Conservation (phyloP, 2,113 vertebrate genomes). For the Hylia prasina region DNA sequence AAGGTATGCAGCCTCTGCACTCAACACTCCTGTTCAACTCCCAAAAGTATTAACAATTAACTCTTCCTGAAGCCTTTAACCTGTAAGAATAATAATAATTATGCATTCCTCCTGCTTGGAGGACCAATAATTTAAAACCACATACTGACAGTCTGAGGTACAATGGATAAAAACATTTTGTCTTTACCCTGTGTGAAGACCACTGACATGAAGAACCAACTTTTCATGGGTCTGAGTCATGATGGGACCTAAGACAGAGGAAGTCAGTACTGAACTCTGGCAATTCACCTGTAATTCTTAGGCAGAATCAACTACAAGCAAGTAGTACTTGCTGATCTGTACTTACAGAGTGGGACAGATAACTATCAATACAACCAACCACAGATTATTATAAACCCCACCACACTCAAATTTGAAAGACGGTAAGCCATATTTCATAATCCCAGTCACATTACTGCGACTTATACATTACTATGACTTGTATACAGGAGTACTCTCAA, state of each 20-base stretch:
- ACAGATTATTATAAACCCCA: not conserved
- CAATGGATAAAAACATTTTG: not conserved
- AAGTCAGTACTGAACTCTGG: not conserved
- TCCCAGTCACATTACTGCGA: not conserved
- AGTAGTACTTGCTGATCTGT: not conserved
- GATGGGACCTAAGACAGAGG: not conserved
- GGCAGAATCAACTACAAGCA: not conserved
- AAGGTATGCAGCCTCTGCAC: constrained; percentile 12
- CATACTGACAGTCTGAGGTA: not conserved
- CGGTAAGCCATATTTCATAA: not conserved
- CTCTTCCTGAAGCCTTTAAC: not conserved
- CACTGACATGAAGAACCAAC: not conserved
- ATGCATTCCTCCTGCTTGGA: not conserved
- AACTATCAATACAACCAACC: not conserved
- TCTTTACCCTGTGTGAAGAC: not conserved
- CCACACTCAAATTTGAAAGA: not conserved
- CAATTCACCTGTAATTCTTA: not conserved
- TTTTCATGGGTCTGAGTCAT: not conserved
- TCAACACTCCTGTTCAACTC: not conserved
- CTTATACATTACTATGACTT: not conserved
- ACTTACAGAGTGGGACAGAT: not conserved
- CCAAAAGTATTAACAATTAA: not conserved
- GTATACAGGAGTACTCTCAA: not conserved
- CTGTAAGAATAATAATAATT: not conserved
- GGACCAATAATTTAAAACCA: not conserved